A percentile compares a stretch with the other conserved stretches of the same genome.
These are phyloP conservation scores for Chelonoidis abingdonii DNA, from an alignment of 2,113 vertebrate species.

Conservation along the genomic window DNA sequence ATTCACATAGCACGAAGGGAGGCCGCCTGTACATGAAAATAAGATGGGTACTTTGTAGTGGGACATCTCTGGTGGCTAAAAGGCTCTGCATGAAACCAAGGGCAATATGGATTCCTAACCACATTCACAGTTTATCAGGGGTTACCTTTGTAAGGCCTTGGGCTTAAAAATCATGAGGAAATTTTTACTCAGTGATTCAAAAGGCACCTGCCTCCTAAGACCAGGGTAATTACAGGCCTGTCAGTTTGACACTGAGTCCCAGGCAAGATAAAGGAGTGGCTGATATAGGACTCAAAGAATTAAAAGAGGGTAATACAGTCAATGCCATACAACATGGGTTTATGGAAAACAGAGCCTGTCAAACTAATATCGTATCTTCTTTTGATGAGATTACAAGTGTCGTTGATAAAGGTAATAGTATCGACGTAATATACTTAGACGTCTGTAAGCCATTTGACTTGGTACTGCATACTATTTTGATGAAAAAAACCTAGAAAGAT, in stretches of 20 bases:
- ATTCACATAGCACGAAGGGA: rapidly evolving
- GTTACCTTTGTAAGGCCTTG: neutral
- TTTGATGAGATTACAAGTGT: neutral
- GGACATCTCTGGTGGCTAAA: rapidly evolving
- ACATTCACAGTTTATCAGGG: rapidly evolving
- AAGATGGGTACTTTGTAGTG: neutral
- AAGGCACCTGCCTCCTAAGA: neutral
- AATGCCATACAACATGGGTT: neutral
- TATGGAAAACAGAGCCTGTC: neutral
- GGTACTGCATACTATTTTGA: neutral
- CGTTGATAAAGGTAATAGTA: neutral
- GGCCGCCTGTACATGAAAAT: neutral
- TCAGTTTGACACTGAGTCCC: neutral
- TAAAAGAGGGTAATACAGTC: neutral
- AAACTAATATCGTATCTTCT: neutral
- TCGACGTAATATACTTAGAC: neutral
- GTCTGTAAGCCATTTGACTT: neutral
- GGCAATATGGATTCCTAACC: neutral
- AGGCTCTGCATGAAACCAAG: neutral
- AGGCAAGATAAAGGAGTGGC: neutral
- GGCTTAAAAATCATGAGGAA: neutral
- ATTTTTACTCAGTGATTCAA: rapidly evolving
- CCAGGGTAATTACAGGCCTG: neutral
- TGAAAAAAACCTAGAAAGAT: neutral
- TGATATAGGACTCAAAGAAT: neutral